phyloP scores from a whole-genome alignment of 2,888 invertebrate species.

The Smittia sp. region DNA sequence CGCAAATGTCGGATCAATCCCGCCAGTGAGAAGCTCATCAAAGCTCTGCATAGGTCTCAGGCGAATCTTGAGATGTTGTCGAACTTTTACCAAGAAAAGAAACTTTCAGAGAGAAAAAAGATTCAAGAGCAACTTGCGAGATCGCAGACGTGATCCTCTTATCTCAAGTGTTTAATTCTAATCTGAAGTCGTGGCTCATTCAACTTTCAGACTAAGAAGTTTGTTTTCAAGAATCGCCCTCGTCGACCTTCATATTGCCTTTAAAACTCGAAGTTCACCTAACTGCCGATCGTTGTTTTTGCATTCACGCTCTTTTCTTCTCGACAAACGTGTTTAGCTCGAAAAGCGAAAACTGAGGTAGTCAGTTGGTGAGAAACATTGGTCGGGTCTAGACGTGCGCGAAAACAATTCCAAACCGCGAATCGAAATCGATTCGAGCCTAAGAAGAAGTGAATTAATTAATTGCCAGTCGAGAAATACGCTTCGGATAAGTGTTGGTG shows the following conservation, averaged over 20 bases:
- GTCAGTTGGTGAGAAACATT: conserved; percentile 37
- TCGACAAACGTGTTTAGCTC: background rate
- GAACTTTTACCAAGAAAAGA: background rate
- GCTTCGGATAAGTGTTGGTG: background rate
- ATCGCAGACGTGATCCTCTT: too few relatives aligned
- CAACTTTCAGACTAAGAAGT: background rate
- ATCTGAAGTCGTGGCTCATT: background rate
- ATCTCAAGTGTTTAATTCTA: too few relatives aligned
- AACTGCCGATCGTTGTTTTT: background rate
- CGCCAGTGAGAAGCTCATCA: too few relatives aligned
- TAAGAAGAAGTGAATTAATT: conserved; percentile 38
- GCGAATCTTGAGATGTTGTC: too few relatives aligned
- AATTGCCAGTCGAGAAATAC: conserved; percentile 20
- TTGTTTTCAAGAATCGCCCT: background rate
- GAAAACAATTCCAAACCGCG: background rate
- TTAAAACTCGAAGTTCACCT: background rate
- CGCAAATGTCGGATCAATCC: too few relatives aligned
- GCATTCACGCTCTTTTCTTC: conserved; percentile 26
- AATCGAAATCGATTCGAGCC: background rate
- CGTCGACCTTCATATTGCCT: conserved; percentile 2
- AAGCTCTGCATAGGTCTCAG: too few relatives aligned
- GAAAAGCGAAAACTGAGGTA: conserved; percentile 19
- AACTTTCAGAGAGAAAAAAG: background rate
- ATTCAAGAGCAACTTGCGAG: background rate
- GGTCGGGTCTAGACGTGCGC: conserved; percentile 27